Conservation (phyloP, 1,140 invertebrate genomes). For the Diuraphis noxia region DNA sequence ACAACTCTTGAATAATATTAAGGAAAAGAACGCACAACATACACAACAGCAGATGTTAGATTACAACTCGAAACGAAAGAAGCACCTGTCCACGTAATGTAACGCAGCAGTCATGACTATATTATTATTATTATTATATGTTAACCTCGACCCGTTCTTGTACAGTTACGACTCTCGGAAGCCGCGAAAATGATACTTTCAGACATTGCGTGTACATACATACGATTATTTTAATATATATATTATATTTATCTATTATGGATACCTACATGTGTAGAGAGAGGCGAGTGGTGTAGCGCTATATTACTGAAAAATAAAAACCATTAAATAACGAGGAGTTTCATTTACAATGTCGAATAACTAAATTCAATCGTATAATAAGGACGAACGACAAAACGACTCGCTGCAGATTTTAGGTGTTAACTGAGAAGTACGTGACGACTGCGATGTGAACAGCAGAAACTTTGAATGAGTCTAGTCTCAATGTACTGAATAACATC, state of each 20-base stretch:
- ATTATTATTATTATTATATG: background rate
- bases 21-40: background rate
- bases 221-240: background rate
- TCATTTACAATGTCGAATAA: no score
- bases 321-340: background rate
- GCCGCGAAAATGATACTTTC: background rate
- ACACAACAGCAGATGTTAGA: constrained; percentile 42
- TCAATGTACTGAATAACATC: no score
- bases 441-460: no score
- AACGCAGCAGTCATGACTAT: background rate
- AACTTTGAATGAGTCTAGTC: no score
- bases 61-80: constrained; percentile 1
- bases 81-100: constrained; percentile 19
- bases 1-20: constrained; percentile 40
- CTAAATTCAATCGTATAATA: no score
- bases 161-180: constrained; percentile 13
- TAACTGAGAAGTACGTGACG: no score
- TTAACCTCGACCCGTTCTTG: constrained; percentile 22
- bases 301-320: constrained; percentile 4
- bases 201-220: background rate
- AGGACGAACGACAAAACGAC: no score
- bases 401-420: no score
- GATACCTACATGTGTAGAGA: background rate
- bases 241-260: background rate
- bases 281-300: no score